Conservation (phyloP, 2,888 invertebrate species). For the Nemurella pictetii region DNA sequence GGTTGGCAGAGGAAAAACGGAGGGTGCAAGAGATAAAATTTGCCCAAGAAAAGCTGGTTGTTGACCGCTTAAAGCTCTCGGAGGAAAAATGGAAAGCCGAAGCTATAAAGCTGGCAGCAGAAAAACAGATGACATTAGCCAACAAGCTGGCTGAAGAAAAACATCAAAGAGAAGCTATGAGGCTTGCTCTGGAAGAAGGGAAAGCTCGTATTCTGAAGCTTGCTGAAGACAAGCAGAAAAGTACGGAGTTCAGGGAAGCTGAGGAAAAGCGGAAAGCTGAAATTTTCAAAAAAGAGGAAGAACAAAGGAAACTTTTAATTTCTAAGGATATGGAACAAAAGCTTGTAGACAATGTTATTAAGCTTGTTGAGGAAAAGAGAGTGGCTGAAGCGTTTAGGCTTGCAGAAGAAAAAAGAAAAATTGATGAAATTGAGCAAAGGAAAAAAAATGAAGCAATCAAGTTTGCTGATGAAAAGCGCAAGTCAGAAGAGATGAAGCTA, state of each 20-base stretch:
- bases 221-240: no score
- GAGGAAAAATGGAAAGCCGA: not conserved
- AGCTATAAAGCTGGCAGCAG: not conserved
- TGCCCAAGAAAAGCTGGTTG: not conserved
- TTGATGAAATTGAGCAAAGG: not conserved
- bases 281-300: no score
- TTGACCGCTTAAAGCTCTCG: not conserved
- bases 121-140: not conserved
- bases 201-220: no score
- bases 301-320: no score
- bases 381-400: not conserved
- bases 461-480: not conserved
- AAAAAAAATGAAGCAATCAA: not conserved
- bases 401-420: not conserved
- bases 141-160: not conserved
- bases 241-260: not conserved
- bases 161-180: not conserved
- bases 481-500: not conserved
- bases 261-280: no score
- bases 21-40: not conserved
- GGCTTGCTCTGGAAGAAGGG: not conserved
- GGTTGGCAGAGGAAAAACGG: not conserved
- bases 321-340: no score
- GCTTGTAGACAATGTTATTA: no score
- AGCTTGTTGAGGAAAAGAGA: not conserved